Evolutionary conservation across 2,888 invertebrate species (phyloP).

Genomic region (Conops quadrifasciatus): DNA sequence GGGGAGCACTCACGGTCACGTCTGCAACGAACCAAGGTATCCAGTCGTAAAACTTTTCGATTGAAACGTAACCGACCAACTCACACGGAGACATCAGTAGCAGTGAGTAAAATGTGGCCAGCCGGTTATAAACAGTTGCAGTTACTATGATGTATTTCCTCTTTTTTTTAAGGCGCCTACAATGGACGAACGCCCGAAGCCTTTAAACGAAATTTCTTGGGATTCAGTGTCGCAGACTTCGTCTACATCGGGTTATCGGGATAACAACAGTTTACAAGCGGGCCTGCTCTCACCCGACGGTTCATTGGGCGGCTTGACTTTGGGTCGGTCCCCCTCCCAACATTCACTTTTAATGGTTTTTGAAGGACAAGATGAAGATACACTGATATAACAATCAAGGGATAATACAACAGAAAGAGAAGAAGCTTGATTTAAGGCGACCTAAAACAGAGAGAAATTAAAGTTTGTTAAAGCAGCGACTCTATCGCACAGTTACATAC

Average conservation of each 20-base stretch:
- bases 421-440: neutral
- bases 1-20: constrained; percentile 72
- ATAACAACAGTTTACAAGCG: constrained; percentile 71
- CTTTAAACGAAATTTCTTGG: constrained; percentile 76
- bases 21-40: constrained; percentile 90
- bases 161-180: constrained; percentile 48
- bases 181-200: constrained; percentile 55
- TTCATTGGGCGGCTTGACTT: constrained; percentile 73
- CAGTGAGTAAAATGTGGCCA: constrained; percentile 46
- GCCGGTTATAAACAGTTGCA: neutral
- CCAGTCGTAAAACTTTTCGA: constrained; percentile 92
- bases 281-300: constrained; percentile 65
- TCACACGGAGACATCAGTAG: constrained; percentile 72
- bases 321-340: constrained; percentile 77
- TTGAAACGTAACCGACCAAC: constrained; percentile 78
- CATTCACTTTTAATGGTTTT: constrained; percentile 80
- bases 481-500: too few species aligned
- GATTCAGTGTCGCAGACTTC: constrained; percentile 86
- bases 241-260: constrained; percentile 84
- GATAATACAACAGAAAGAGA: constrained; percentile 24
- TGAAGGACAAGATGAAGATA: constrained; percentile 86
- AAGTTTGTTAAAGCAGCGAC: too few species aligned
- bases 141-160: constrained; percentile 3
- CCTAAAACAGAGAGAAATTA: too few species aligned
- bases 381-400: constrained; percentile 74